Evolutionary conservation across 23 tunicate genomes (phyloP).

Genomic region (Phallusia fumigata): DNA sequence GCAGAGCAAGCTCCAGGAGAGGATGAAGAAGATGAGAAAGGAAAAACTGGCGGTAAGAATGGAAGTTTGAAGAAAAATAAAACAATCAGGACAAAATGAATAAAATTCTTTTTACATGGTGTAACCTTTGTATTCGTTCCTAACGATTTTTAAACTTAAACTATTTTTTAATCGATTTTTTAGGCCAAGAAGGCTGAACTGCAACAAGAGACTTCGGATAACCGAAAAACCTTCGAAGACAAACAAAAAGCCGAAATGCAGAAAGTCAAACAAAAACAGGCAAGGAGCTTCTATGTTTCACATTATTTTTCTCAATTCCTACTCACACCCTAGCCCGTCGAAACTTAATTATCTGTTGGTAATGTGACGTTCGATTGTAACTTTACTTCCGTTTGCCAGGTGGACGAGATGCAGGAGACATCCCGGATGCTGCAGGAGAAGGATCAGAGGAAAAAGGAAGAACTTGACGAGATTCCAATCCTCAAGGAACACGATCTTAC

Average conservation of each 20-base stretch:
- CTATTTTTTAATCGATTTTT: background rate
- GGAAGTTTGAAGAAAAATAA: background rate
- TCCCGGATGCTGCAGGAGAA: slow-evolving; percentile 6
- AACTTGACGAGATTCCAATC: background rate
- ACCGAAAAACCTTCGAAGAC: slow-evolving; percentile 51
- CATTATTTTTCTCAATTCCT: no score
- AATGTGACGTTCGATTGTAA: background rate
- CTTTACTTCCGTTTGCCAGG: background rate
- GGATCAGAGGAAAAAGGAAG: slow-evolving; percentile 10
- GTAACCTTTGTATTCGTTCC: no score
- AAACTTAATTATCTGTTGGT: background rate
- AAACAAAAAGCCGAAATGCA: slow-evolving; percentile 74
- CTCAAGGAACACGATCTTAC: background rate
- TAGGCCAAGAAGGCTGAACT: slow-evolving; percentile 71
- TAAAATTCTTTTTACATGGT: no score
- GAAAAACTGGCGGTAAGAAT: slow-evolving; percentile 74
- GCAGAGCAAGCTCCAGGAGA: slow-evolving; percentile 76
- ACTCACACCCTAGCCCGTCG: no score
- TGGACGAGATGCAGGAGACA: slow-evolving; percentile 18
- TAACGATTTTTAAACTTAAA: no score
- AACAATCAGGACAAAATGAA: no score
- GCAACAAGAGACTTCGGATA: slow-evolving; percentile 28
- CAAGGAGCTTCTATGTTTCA: background rate
- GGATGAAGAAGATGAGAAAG: slow-evolving; percentile 82
- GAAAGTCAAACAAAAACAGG: slow-evolving; percentile 80